Base-by-base conservation (phyloP, 2,888 invertebrate genomes). In the Nomada fabriciana region DNA sequence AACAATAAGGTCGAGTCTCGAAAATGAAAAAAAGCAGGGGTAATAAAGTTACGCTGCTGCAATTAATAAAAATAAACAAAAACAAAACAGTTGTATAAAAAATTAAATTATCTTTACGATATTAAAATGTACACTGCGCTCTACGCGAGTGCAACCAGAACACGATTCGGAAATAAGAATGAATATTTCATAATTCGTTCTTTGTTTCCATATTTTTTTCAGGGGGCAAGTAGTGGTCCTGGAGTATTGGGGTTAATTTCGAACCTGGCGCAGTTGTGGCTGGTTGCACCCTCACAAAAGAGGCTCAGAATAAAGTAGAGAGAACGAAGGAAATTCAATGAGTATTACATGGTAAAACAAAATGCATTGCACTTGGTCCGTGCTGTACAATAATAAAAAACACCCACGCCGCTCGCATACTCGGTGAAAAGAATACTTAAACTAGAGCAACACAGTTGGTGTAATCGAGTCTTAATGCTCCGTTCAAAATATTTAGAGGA, bases 341-440 rank as follows among this genome's bases (percentile, higher is more conserved):
- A 91, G 91, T 91, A 90, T 91, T 91, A 88, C 82, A 88, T 80
- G 64, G 74, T 88, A 82, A 83, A 89, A 90, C 76, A 78, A 90
- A 91, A 89, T 89, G 89, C 87, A 88, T 81, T 83, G 80, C 81
- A 81, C 86, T 86, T 80, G 82, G 85, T 77, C 86, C 86, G 88
- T 78, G 82, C 72, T 64, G 57, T 80, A 80, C 67, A 80, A 57
- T 65, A 50, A 72, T 79, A 57, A 55, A 25, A 68, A 15, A 43
- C 10, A n/a, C 2, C 55, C 64, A 29, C n/a, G 5, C 53, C 53
- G 1, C 25, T 65, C 43, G n/a, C 55, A 43, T 20, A 9, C n/a
- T 65, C 43, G n/a, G 7, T 11, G 52, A 53, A 57, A 42, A 11
- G 20, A 36, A 57, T 57, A 47, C 65, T 73, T 73, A 73, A 67